Percentiles rank a stretch among this genome's conserved stretches.
These are phyloP conservation scores for Hypocryptadius cinnamomeus DNA, from an alignment of 2,113 vertebrate genomes.

Conservation along the genomic window DNA sequence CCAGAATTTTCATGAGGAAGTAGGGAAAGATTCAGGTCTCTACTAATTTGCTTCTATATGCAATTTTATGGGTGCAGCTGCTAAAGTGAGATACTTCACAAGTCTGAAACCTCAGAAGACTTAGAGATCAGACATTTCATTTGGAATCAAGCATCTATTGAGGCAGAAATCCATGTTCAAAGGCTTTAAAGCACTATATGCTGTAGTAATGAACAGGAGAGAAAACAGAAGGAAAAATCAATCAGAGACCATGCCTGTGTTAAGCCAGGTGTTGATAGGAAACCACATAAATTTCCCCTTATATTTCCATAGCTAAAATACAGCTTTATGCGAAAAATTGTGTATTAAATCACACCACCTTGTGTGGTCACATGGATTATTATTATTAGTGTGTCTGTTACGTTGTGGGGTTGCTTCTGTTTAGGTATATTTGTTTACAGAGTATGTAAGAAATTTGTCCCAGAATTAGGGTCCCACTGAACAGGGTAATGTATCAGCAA, in stretches of 20 bases:
- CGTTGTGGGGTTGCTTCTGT: not conserved
- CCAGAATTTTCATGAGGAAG: not conserved
- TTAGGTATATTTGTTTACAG: not conserved
- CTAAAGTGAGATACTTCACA: conserved; percentile 3
- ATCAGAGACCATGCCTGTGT: not conserved
- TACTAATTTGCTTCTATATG: not conserved
- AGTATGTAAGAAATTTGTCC: not conserved
- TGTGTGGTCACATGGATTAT: not conserved
- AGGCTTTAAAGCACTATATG: not conserved
- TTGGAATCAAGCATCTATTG: not conserved
- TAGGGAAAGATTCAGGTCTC: not conserved
- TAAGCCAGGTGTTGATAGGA: not conserved
- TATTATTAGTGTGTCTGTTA: not conserved
- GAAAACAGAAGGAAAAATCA: not conserved
- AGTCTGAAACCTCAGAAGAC: not conserved
- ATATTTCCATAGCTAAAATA: not conserved
- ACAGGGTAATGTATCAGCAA: not conserved
- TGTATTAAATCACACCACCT: not conserved
- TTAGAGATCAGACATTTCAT: not conserved
- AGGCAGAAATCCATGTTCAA: not conserved
- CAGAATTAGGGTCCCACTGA: not conserved
- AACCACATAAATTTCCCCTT: not conserved
- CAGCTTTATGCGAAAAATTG: not conserved
- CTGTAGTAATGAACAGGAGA: not conserved
- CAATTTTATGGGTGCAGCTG: not conserved